Evolutionary conservation across 2,113 vertebrate species (phyloP).

Genomic region (Apistogramma diplotaenia): DNA sequence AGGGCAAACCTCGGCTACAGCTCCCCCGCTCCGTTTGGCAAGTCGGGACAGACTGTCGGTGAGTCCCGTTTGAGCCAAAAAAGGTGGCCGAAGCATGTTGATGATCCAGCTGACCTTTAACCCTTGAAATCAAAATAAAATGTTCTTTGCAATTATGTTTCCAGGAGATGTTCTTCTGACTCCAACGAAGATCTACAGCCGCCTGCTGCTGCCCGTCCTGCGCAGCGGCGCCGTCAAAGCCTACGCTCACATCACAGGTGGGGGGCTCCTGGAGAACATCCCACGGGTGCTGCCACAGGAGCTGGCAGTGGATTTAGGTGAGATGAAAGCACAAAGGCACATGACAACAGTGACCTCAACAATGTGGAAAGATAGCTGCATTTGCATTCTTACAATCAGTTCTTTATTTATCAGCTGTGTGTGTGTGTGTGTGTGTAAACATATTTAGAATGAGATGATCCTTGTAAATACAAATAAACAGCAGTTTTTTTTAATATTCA

Average conservation of each 20-base stretch:
- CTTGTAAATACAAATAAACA: too few species aligned
- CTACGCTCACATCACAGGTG: conserved; percentile 94
- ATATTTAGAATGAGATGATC: neutral
- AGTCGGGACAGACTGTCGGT: conserved; percentile 84
- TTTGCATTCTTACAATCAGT: neutral
- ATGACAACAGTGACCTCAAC: neutral
- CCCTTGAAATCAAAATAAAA: neutral
- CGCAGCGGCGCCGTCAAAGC: conserved; percentile 87
- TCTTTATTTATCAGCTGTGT: too few species aligned
- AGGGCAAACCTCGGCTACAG: conserved; percentile 76
- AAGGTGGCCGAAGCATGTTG: neutral
- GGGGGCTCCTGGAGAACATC: conserved; percentile 93
- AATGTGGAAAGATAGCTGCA: neutral
- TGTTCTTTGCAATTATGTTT: neutral
- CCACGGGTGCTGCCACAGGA: conserved; percentile 86
- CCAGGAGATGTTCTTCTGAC: conserved; percentile 88
- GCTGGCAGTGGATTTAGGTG: conserved; percentile 86
- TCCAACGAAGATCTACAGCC: conserved; percentile 93
- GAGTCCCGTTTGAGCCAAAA: neutral
- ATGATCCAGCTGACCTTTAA: neutral
- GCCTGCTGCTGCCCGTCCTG: conserved; percentile 83
- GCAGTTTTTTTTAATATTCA: neutral
- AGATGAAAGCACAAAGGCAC: conserved; percentile 33
- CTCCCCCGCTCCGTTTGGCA: conserved; percentile 77
- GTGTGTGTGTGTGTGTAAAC: too few species aligned